Conservation (phyloP, 2,797 vertebrate genomes). For the Manis javanica region DNA sequence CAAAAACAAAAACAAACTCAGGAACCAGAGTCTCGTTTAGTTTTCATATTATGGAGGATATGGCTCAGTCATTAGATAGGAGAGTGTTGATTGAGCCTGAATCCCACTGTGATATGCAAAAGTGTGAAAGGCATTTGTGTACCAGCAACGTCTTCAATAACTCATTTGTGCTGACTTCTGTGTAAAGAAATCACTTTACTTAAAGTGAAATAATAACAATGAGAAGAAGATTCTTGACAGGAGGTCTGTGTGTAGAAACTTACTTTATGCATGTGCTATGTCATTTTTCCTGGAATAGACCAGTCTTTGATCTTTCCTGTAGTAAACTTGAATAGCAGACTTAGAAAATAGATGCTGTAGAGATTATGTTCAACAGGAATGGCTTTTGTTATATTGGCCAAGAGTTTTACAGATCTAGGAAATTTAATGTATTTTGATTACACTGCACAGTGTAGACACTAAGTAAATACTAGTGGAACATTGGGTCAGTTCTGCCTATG, state of each 20-base stretch:
- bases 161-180: neutral
- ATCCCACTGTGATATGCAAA: neutral
- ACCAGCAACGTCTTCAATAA: neutral
- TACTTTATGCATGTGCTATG: neutral
- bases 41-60: neutral
- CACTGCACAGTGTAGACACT: neutral
- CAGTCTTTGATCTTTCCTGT: neutral
- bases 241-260: too few relatives aligned
- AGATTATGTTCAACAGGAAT: neutral
- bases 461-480: neutral
- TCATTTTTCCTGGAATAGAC: neutral
- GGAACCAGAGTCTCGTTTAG: neutral
- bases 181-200: neutral
- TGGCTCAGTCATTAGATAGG: neutral
- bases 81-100: neutral
- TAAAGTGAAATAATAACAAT: neutral
- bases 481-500: neutral
- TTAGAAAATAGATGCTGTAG: neutral
- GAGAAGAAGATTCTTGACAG: neutral
- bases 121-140: neutral
- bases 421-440: neutral
- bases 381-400: neutral
- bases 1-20: neutral
- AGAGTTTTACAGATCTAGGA: neutral
- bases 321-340: neutral